Evolutionary conservation across 1,140 invertebrate genomes (phyloP).

Genomic region (Trichoplusia ni): DNA sequence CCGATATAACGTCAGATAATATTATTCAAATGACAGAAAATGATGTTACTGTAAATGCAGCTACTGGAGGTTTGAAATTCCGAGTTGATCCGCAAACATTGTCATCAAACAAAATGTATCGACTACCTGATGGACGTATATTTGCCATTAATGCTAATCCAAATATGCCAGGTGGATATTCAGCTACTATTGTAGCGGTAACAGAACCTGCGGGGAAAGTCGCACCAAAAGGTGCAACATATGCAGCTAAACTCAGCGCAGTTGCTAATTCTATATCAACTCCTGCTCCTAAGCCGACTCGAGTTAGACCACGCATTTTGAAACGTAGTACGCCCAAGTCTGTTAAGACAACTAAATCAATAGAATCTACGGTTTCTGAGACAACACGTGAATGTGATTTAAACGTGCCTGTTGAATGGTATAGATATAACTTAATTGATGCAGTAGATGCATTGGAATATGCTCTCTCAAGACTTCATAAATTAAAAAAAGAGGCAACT

Average conservation of each 20-base stretch:
- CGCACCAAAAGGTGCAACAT: constrained; percentile 53
- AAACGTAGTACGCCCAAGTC: constrained; percentile 45
- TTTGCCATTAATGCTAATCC: constrained; percentile 79
- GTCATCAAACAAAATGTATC: constrained; percentile 79
- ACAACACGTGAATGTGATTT: constrained; percentile 60
- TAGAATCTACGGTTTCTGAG: constrained; percentile 33
- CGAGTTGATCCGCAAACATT: constrained; percentile 78
- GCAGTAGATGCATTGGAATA: constrained; percentile 76
- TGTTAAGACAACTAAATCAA: constrained; percentile 37
- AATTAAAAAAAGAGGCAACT: constrained; percentile 70
- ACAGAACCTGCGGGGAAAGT: constrained; percentile 49
- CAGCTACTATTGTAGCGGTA: constrained; percentile 77
- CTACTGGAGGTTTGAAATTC: constrained; percentile 77
- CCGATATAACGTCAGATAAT: constrained; percentile 58
- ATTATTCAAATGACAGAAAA: constrained; percentile 80
- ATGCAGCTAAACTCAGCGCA: constrained; percentile 64
- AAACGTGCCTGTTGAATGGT: constrained; percentile 76
- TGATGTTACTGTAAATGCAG: constrained; percentile 75
- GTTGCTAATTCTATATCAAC: constrained; percentile 36
- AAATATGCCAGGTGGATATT: constrained; percentile 78
- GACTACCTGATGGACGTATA: constrained; percentile 76
- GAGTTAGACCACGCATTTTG: constrained; percentile 3
- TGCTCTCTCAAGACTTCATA: constrained; percentile 64
- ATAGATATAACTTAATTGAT: constrained; percentile 74
- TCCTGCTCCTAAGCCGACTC: constrained; percentile 24